Evolutionary conservation across 2,113 vertebrate genomes (phyloP), one percentile per base, ranked within the genome.

Genomic region (Ploceus nigricollis): DNA sequence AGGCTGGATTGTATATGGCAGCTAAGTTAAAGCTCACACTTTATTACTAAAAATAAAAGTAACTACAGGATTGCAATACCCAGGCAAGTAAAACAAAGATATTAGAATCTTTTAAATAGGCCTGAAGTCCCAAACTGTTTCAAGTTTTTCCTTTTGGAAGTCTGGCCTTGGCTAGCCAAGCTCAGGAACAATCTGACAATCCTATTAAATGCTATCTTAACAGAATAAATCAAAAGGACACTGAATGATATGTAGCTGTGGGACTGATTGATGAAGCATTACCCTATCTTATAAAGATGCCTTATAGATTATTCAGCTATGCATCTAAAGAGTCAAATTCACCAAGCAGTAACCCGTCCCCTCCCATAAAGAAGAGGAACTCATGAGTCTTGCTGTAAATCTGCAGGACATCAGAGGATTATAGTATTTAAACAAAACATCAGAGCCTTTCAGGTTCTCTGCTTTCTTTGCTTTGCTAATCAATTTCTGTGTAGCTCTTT

Each of bases 381-480:
- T 44, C 64, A n/a, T 21, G 27, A 94, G 76, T 48, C 76, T 60
- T 4, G 2, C 80, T 71, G 51, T 94, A 93, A 93, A 75, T 81
- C 80, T 92, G 51, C 60, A 94, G 83, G 93, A 81, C 44, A 64
- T 73, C 69, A 64, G 72, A 93, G 82, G 86, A 91, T 96, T 96
- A 93, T 50, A 89, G 56, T 60, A 83, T 92, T 96, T 78, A 94
- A 92, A 90, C 86, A 91, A 93, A 96, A 73, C 83, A 83, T 81
- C 80, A 75, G 80, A 93, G 80, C 60, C 80, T 95, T 93, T 89
- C 69, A 58, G 60, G 60, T 44, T 87, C 39, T 87, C 60, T 64
- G 72, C 86, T 94, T 93, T 94, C 94, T 97, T 95, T 95, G 93
- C 76, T 93, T 93, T 95, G 80, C 91, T 97, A 96, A 95, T 97